Evolutionary conservation across 2,797 vertebrate species (phyloP).

Genomic region (Hypotaenidia philippensis): DNA sequence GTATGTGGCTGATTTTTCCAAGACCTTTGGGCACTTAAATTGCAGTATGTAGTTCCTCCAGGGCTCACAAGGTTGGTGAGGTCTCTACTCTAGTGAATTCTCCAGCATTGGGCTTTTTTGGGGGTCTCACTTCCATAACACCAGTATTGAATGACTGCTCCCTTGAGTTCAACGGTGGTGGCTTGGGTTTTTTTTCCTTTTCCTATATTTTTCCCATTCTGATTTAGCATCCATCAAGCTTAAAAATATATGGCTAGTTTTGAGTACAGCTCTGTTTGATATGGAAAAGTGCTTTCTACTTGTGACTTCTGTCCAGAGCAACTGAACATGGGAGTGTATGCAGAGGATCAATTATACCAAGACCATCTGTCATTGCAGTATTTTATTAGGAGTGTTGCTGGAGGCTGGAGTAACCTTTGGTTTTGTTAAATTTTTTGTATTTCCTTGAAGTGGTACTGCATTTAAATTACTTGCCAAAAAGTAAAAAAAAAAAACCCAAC

Average conservation of each 20-base stretch:
- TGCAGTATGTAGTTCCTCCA: not conserved
- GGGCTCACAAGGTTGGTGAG: not conserved
- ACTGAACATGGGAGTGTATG: not conserved
- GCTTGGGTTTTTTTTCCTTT: not conserved
- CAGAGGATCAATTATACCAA: not conserved
- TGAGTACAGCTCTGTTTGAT: not conserved
- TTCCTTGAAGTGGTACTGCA: not conserved
- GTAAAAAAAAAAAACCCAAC: not conserved
- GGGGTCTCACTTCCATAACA: not conserved
- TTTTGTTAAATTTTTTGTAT: not conserved
- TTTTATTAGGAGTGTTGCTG: not conserved
- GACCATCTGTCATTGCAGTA: not conserved
- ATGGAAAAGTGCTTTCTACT: not conserved
- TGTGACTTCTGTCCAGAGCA: not conserved
- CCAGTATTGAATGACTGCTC: not conserved
- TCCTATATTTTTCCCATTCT: not conserved
- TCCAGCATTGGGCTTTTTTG: not conserved
- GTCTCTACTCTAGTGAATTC: not conserved
- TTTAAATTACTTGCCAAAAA: not conserved
- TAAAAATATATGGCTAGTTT: not conserved
- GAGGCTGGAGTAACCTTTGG: not conserved
- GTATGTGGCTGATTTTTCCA: not conserved
- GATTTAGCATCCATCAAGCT: not conserved
- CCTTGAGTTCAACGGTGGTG: not conserved
- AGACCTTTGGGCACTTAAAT: not conserved